Conservation (phyloP, 2,888 invertebrate genomes). For the Terebella lapidaria region DNA sequence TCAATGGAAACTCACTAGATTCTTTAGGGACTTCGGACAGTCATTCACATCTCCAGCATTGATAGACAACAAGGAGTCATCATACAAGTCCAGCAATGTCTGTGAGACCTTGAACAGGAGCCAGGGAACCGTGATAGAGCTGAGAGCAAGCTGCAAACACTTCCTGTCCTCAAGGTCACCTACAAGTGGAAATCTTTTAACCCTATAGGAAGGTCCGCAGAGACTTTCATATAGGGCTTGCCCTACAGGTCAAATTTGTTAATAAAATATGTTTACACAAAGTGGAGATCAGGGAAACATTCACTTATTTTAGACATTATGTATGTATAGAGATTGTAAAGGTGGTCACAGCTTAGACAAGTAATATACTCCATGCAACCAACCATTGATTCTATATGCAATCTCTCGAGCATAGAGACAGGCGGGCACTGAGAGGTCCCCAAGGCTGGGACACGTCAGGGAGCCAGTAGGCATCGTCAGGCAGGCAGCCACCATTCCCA, state of each 20-base stretch:
- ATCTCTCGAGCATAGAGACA: neutral
- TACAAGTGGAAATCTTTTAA: neutral
- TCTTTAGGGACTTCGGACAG: neutral
- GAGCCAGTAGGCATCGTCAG: neutral
- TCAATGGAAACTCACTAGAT: no score
- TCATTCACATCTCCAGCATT: neutral
- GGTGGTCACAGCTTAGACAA: no score
- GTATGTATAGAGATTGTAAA: no score
- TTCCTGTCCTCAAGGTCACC: neutral
- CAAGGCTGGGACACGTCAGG: neutral
- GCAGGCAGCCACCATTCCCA: slow-evolving; percentile 7
- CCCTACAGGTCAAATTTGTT: no score
- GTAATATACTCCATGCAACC: neutral
- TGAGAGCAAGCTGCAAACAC: neutral
- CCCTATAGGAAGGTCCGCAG: neutral
- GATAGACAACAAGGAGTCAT: neutral
- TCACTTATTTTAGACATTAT: no score
- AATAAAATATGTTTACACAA: no score
- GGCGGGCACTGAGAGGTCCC: neutral
- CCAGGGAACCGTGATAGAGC: neutral
- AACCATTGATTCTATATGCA: neutral
- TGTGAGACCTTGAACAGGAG: neutral
- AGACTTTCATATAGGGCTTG: no score
- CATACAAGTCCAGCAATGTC: neutral
- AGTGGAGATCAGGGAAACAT: no score